Percentiles rank a stretch among this genome's conserved stretches.
Evolutionary conservation across 1,140 invertebrate species (phyloP).

Genomic region (Bombus huntii): DNA sequence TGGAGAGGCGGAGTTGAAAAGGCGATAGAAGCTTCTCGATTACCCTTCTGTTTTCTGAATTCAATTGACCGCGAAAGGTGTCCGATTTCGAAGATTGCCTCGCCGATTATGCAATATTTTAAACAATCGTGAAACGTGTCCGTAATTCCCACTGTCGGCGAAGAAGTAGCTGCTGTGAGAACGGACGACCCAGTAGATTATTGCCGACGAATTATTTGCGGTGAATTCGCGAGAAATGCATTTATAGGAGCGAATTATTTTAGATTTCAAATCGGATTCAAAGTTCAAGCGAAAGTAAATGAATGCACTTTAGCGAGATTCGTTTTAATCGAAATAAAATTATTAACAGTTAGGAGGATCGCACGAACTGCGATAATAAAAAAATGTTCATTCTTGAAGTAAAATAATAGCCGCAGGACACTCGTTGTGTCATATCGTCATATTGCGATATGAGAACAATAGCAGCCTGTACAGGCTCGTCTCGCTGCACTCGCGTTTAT

Average conservation of each 20-base stretch:
- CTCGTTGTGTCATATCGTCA: too few relatives aligned
- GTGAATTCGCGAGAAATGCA: not conserved
- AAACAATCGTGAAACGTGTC: not conserved
- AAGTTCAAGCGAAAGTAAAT: not conserved
- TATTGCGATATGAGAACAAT: too few relatives aligned
- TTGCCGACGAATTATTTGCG: not conserved
- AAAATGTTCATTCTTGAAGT: not conserved
- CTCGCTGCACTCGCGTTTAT: too few relatives aligned
- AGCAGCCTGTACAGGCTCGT: too few relatives aligned
- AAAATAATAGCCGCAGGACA: too few relatives aligned
- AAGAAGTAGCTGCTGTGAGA: not conserved
- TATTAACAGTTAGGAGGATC: not conserved
- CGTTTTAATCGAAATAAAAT: not conserved
- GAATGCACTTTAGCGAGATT: not conserved
- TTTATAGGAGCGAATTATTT: not conserved
- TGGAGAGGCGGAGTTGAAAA: too few relatives aligned
- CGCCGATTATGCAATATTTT: not conserved
- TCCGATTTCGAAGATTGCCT: not conserved
- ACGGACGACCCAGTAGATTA: not conserved
- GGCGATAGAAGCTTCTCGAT: constrained; percentile 10
- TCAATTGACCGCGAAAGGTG: not conserved
- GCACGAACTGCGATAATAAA: rapidly evolving
- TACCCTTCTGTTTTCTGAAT: constrained; percentile 1
- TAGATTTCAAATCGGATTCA: not conserved
- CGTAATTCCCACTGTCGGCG: too few relatives aligned